Base-by-base conservation (phyloP, 2,113 vertebrate genomes). In the Marmota flaviventris region DNA sequence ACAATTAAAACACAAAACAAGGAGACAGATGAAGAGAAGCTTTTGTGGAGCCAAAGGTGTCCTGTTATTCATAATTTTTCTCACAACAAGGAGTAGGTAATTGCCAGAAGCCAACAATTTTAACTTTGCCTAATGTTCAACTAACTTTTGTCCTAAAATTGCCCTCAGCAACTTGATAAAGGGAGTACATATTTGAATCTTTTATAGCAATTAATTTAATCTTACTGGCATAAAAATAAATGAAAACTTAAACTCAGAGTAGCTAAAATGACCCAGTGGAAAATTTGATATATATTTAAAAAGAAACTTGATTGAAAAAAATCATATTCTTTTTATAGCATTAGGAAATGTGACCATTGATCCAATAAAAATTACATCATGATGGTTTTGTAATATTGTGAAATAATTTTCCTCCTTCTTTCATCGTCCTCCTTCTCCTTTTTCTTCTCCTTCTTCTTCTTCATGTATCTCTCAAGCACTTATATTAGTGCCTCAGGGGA, bases 121-220 rank as follows among this genome's bases (percentile, higher is more conserved):
- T 83, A 78, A 86, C 25, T 29, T 42, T 87, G 27, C n/a, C 75
- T 87, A 81, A 56, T 75, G 72, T 25, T 86, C 70, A 45, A 1
- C 16, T 58, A 77, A 51, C 4, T 39, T 93, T 72, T 84, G 18
- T 58, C 77, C 77, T 51, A 11, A 34, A 34, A 91, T 76, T 22
- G 37, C 29, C 76, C 51, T 90, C 65, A 48, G 4, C 32, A n/a
- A 9, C 53, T 94, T 76, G 45, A 11, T 89, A 65, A 90, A 84
- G 83, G 11, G 90, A 95, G 93, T 82, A 39, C 42, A 29, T 8
- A 85, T 95, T 91, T 78, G 83, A 61, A 85, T 37, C 4, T 48
- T 83, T 83, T 65, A 85, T 0, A 96, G 69, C 24, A 89, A 87
- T 89, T 90, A 94, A 94, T 84, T 79, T 83, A 88, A 83, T 53